phyloP scores from a whole-genome alignment of 2,888 invertebrate species.

The Villa cingulata region DNA sequence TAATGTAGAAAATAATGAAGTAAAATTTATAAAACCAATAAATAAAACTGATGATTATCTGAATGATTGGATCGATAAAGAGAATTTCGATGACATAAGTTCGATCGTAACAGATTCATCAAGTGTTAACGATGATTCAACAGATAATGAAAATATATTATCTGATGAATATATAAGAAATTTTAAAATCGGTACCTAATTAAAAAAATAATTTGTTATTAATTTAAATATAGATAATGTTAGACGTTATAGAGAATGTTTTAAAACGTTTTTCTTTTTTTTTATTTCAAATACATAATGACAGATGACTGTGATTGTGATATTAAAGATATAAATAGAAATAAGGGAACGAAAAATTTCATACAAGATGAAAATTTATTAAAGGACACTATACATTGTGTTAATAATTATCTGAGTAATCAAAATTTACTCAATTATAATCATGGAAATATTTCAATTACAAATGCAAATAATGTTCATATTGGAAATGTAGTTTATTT shows the following conservation, averaged over 20 bases:
- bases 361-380: too few species aligned
- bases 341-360: too few species aligned
- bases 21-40: background rate
- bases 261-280: background rate
- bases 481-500: slow-evolving; percentile 40
- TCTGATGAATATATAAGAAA: slow-evolving; percentile 1
- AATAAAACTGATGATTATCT: background rate
- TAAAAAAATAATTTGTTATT: too few species aligned
- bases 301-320: too few species aligned
- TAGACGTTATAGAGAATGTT: too few species aligned
- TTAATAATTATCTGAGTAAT: background rate
- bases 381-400: background rate
- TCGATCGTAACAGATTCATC: slow-evolving; percentile 1
- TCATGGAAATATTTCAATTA: slow-evolving; percentile 14
- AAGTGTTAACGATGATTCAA: background rate
- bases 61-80: slow-evolving; percentile 2
- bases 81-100: slow-evolving; percentile 2
- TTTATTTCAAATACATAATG: background rate
- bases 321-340: too few species aligned
- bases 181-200: background rate
- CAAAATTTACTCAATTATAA: background rate
- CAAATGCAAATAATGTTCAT: slow-evolving; percentile 31
- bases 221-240: too few species aligned
- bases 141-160: slow-evolving; percentile 3
- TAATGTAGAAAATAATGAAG: too few species aligned